phyloP scores from a whole-genome alignment of 2,113 vertebrate genomes.

The Mola mola region DNA sequence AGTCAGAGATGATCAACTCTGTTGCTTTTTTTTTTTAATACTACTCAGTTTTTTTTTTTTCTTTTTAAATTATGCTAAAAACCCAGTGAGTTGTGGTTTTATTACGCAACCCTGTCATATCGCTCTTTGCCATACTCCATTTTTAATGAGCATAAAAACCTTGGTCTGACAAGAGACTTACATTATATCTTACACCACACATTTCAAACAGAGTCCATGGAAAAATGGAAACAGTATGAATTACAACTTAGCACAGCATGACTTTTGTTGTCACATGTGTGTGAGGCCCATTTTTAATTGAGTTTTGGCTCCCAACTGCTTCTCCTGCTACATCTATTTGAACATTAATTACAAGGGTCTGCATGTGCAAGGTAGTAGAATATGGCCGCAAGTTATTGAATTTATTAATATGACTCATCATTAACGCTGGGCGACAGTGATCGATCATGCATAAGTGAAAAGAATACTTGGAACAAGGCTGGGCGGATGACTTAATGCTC shows the following conservation, averaged over 20 bases:
- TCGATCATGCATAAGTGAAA: constrained; percentile 69
- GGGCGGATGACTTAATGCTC: constrained; percentile 53
- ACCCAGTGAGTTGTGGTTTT: constrained; percentile 2
- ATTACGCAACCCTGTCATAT: constrained; percentile 42
- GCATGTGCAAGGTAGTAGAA: constrained; percentile 45
- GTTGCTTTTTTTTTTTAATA: too few relatives aligned
- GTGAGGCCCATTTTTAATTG: constrained; percentile 57
- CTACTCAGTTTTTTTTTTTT: too few relatives aligned
- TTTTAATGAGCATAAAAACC: constrained; percentile 45
- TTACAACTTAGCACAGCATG: constrained; percentile 8
- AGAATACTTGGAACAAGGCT: constrained; percentile 65
- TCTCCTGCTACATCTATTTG: constrained; percentile 37
- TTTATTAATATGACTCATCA: constrained; percentile 77
- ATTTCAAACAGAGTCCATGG: constrained; percentile 27
- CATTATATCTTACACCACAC: constrained; percentile 23
- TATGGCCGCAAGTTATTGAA: constrained; percentile 65
- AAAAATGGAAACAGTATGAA: constrained; percentile 47
- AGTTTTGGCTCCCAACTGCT: constrained; percentile 30
- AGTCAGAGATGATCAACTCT: too few relatives aligned
- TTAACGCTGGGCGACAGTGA: constrained; percentile 70
- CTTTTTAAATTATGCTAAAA: too few relatives aligned
- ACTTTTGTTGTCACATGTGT: too few relatives aligned
- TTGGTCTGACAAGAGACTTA: constrained; percentile 36
- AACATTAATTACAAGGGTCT: constrained; percentile 58
- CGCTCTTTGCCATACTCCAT: too few relatives aligned